Percentiles rank a stretch among this genome's conserved stretches.
Conservation (phyloP, 1,140 invertebrate genomes). For the Pollicipes pollicipes region DNA sequence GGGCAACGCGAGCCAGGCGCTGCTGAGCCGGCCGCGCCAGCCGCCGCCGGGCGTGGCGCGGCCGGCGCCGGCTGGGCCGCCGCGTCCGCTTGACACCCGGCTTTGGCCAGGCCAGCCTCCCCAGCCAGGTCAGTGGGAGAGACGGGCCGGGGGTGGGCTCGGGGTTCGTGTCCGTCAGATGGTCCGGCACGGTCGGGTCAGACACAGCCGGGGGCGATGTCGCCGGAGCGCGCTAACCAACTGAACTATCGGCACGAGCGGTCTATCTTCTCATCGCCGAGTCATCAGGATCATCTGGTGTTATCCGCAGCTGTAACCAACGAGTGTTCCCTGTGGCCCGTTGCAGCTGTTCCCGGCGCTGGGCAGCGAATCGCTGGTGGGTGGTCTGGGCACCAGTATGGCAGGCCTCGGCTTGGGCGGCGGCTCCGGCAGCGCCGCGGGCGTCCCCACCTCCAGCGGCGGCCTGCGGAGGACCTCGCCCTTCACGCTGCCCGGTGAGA, state of each 20-base stretch:
- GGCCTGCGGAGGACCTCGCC: background rate
- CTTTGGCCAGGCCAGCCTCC: background rate
- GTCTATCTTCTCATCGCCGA: too few species aligned
- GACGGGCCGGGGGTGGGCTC: too few species aligned
- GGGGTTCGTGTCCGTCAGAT: too few species aligned
- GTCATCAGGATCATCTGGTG: too few species aligned
- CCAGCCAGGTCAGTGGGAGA: background rate
- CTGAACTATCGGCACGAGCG: too few species aligned
- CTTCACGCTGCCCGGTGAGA: background rate
- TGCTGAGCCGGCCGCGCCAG: constrained; percentile 8
- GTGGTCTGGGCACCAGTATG: background rate
- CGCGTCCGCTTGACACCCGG: background rate
- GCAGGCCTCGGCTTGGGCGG: background rate
- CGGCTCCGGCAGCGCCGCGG: background rate
- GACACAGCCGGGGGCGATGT: too few species aligned
- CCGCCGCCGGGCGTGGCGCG: background rate
- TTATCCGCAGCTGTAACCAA: too few species aligned
- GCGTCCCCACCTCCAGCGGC: background rate
- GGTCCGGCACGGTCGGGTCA: too few species aligned
- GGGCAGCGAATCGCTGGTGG: constrained; percentile 1
- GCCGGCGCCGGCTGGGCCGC: background rate
- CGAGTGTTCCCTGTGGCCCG: background rate
- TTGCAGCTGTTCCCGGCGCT: background rate
- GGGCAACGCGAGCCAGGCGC: constrained; percentile 45
- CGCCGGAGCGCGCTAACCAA: too few species aligned